Conservation (phyloP, 1,140 invertebrate species). For the Antheraea pernyi region DNA sequence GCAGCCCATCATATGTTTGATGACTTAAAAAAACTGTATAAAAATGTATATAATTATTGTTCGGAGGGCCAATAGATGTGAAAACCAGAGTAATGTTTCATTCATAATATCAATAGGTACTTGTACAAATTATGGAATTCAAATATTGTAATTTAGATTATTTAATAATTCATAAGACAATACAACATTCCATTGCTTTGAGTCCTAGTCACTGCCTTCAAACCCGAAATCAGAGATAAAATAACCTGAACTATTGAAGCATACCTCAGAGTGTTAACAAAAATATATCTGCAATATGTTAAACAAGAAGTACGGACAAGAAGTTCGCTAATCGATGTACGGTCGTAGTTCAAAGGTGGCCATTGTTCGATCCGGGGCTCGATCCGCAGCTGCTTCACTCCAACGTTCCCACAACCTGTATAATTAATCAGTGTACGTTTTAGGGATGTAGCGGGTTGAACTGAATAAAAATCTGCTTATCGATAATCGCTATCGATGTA, state of each 20-base stretch:
- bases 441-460: background rate
- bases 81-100: too few species aligned
- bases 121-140: too few species aligned
- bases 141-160: too few species aligned
- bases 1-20: too few species aligned
- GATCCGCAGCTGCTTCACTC: conserved; percentile 22
- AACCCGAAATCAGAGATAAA: background rate
- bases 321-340: conserved; percentile 13
- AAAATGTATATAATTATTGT: too few species aligned
- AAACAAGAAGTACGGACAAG: background rate
- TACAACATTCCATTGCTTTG: too few species aligned
- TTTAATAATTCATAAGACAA: too few species aligned
- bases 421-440: conserved; percentile 18
- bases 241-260: background rate
- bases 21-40: too few species aligned
- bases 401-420: conserved; percentile 17
- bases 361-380: conserved; percentile 13
- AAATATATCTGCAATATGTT: background rate
- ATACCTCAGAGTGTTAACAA: background rate
- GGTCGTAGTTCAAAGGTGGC: conserved; percentile 15
- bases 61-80: too few species aligned
- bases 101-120: too few species aligned
- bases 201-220: too few species aligned
- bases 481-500: background rate
- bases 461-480: background rate